phyloP scores from a whole-genome alignment of 2,888 invertebrate species.

The Euzetes globulus region DNA sequence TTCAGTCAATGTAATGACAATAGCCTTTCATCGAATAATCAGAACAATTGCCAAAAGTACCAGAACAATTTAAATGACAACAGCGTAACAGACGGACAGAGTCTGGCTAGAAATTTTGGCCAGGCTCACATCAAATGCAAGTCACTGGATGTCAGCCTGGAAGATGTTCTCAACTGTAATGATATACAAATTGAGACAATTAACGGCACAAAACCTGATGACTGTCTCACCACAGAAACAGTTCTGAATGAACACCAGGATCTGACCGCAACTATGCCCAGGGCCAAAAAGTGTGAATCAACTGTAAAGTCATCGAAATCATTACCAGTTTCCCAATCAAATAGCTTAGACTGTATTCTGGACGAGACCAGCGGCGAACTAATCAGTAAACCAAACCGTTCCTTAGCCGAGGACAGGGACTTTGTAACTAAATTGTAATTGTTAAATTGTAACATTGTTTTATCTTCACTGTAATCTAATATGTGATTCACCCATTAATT shows the following conservation, averaged over 20 bases:
- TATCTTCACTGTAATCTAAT: too few species aligned
- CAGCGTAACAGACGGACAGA: background rate
- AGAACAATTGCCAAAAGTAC: background rate
- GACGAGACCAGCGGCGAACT: background rate
- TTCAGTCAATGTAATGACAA: background rate
- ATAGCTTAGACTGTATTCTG: background rate
- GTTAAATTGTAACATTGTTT: too few species aligned
- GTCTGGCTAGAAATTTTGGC: too few species aligned
- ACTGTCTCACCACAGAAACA: background rate
- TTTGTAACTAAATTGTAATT: background rate
- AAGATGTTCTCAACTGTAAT: conserved; percentile 17
- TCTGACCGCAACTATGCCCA: background rate
- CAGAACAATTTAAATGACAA: background rate
- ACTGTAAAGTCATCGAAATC: background rate
- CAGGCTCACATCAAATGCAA: conserved; percentile 28
- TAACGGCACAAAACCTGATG: background rate
- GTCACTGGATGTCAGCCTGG: conserved; percentile 27
- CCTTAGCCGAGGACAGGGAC: background rate
- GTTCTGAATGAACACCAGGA: background rate
- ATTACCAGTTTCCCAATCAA: background rate
- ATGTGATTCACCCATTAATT: too few species aligned
- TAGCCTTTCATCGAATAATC: background rate
- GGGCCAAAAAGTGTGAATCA: background rate
- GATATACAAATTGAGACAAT: background rate
- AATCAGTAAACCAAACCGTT: background rate